Evolutionary conservation across 1,140 invertebrate genomes (phyloP).

Genomic region (Camponotus pennsylvanicus): DNA sequence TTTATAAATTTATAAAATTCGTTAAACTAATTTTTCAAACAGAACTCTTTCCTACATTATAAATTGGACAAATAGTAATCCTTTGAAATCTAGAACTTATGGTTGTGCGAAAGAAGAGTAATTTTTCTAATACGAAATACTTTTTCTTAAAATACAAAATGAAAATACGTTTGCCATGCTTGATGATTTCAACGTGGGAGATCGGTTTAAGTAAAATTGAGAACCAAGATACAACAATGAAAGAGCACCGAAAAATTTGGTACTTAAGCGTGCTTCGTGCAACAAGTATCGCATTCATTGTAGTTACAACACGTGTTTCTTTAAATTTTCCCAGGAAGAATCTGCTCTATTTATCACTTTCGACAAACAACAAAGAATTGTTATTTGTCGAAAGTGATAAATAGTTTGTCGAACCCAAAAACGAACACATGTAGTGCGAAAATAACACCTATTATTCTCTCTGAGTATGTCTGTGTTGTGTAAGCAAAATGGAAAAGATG

Average conservation of each 20-base stretch:
- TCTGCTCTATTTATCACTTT: not conserved
- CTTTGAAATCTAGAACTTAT: not conserved
- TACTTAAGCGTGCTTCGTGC: slow-evolving; percentile 63
- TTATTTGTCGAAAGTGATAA: no score
- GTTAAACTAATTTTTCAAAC: not conserved
- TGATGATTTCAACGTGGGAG: slow-evolving; percentile 70
- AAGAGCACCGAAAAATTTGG: slow-evolving; percentile 67
- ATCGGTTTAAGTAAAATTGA: slow-evolving; percentile 70
- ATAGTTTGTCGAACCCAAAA: not conserved
- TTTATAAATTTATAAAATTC: not conserved
- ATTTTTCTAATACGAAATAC: not conserved
- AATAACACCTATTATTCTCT: not conserved
- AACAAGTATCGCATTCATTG: slow-evolving; percentile 76
- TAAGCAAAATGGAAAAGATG: not conserved
- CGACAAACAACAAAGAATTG: no score
- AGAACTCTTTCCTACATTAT: not conserved
- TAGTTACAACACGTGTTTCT: slow-evolving; percentile 52
- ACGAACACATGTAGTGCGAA: not conserved
- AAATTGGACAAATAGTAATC: not conserved
- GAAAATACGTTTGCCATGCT: slow-evolving; percentile 51
- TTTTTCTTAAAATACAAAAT: slow-evolving; percentile 39
- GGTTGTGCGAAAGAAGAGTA: not conserved
- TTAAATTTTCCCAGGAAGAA: slow-evolving; percentile 53
- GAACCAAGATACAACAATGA: slow-evolving; percentile 1
- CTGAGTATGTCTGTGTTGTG: no score